Conservation (phyloP, 1,140 invertebrate species). For the Orchestia grillus region DNA sequence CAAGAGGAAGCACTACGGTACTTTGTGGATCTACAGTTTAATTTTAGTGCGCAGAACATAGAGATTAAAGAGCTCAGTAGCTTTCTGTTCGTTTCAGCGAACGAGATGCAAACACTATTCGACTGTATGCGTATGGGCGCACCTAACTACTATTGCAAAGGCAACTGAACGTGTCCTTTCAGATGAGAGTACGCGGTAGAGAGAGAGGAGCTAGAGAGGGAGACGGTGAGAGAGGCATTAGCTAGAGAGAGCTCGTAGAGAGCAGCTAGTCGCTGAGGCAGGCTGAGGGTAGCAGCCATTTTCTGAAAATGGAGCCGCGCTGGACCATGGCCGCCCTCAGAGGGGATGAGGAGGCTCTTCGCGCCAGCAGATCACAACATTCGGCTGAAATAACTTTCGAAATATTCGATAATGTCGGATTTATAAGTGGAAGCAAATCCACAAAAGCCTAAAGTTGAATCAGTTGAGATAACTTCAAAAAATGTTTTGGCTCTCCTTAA, state of each 20-base stretch:
- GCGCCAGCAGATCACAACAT: background rate
- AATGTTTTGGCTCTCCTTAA: background rate
- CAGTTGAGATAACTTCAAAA: background rate
- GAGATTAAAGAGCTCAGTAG: background rate
- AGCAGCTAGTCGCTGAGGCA: background rate
- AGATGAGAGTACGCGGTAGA: background rate
- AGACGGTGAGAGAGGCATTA: background rate
- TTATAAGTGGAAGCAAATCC: background rate
- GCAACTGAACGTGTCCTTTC: background rate
- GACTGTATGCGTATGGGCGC: background rate
- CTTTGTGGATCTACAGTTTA: background rate
- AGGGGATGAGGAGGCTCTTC: background rate
- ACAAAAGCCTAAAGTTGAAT: background rate
- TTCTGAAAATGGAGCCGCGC: conserved; percentile 10
- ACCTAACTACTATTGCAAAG: background rate
- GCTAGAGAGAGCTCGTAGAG: background rate
- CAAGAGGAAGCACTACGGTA: background rate
- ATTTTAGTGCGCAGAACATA: background rate
- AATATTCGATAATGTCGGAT: background rate
- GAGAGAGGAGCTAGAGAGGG: background rate
- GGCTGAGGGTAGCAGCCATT: background rate
- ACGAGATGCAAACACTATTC: background rate
- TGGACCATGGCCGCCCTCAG: conserved; percentile 22
- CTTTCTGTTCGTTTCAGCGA: background rate
- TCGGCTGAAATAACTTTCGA: background rate